These are phyloP conservation scores for Drosophila arawakana DNA, from an alignment of 1,140 invertebrate genomes.

Conservation along the genomic window DNA sequence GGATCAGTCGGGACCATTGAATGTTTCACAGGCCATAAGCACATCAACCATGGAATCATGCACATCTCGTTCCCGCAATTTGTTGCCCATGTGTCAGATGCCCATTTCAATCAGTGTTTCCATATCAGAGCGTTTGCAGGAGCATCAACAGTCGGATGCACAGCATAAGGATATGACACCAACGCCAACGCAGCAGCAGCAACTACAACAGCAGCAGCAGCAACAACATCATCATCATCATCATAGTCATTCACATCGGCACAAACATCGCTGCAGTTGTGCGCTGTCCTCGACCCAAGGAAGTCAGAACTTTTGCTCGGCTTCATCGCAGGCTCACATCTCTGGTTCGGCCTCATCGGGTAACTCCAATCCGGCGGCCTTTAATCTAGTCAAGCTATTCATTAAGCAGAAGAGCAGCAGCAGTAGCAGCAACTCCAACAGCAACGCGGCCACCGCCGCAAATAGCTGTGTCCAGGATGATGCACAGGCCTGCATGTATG, in stretches of 20 bases:
- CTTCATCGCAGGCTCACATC: constrained; percentile 48
- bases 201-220: constrained; percentile 22
- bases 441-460: no score
- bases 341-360: constrained; percentile 80
- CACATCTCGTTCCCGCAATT: constrained; percentile 69
- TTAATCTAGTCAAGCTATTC: constrained; percentile 94
- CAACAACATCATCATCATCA: constrained; percentile 52
- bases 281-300: constrained; percentile 82
- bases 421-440: constrained; percentile 63
- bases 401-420: constrained; percentile 93
- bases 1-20: constrained; percentile 61
- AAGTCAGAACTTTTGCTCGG: constrained; percentile 68
- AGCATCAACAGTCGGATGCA: constrained; percentile 51
- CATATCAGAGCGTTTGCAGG: constrained; percentile 69
- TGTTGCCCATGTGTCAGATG: constrained; percentile 84
- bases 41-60: constrained; percentile 87
- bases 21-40: constrained; percentile 85
- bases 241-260: constrained; percentile 52
- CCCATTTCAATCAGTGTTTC: constrained; percentile 79
- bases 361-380: constrained; percentile 84
- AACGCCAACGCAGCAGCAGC: constrained; percentile 44
- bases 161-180: constrained; percentile 35
- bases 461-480: constrained; percentile 81
- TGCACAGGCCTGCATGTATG: constrained; percentile 85
- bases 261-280: constrained; percentile 76